phyloP scores from a whole-genome alignment of 2,113 vertebrate species.

The Glaucomys volans region DNA sequence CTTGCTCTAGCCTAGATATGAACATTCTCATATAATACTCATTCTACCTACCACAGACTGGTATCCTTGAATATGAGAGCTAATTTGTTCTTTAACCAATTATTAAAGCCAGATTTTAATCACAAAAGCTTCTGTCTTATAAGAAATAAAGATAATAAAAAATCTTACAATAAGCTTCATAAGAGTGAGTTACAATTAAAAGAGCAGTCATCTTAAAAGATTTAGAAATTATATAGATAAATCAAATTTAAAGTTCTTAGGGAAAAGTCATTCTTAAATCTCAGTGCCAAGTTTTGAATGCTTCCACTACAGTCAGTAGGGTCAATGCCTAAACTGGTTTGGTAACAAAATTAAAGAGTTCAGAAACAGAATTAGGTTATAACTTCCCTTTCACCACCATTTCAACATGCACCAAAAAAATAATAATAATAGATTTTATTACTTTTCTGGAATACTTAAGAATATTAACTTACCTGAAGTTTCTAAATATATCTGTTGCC shows the following conservation, averaged over 20 bases:
- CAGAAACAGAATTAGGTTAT: not conserved
- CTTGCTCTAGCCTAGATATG: not conserved
- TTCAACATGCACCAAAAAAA: constrained; percentile 42
- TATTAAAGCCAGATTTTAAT: constrained; percentile 21
- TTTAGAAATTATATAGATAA: constrained; percentile 15
- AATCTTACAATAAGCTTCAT: constrained; percentile 38
- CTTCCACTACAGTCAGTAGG: not conserved
- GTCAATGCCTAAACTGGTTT: constrained; percentile 34
- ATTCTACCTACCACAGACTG: not conserved
- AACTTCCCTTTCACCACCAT: not conserved
- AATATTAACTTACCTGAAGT: constrained; percentile 20
- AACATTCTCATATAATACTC: not conserved
- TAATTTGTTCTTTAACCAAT: constrained; percentile 40
- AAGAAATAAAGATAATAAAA: not conserved
- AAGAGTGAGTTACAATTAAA: constrained; percentile 22
- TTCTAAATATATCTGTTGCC: constrained; percentile 8
- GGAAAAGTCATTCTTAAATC: not conserved
- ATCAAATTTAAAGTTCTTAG: constrained; percentile 3
- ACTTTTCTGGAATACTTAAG: not conserved
- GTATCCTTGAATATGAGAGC: not conserved
- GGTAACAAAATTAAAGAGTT: constrained; percentile 2
- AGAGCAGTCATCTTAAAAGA: not conserved
- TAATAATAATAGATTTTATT: constrained; percentile 13
- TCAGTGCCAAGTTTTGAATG: not conserved
- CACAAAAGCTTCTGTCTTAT: constrained; percentile 23